Conservation (phyloP, 2,888 invertebrate genomes). For the Conus canariensis region DNA sequence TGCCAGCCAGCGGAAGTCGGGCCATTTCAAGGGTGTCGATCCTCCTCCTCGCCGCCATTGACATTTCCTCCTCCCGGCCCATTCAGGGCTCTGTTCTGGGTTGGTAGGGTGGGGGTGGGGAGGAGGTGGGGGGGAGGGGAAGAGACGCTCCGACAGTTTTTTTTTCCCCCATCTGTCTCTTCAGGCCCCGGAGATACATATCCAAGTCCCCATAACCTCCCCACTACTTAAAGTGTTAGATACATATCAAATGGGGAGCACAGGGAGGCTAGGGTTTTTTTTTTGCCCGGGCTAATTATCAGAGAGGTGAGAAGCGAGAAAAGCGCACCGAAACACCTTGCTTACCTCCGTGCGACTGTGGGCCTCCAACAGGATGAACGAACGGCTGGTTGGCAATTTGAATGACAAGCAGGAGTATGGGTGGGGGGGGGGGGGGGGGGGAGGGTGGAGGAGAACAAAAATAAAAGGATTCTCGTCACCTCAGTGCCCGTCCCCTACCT, state of each 20-base stretch:
- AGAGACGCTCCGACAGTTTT: too few relatives aligned
- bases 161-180: too few relatives aligned
- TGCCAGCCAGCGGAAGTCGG: too few relatives aligned
- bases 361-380: neutral
- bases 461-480: neutral
- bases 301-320: neutral
- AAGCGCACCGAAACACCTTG: neutral
- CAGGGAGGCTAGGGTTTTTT: neutral
- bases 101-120: too few relatives aligned
- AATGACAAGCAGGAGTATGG: neutral
- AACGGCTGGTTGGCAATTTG: neutral
- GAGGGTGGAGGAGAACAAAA: neutral
- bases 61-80: neutral
- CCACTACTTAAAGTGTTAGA: constrained; percentile 16
- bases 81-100: neutral
- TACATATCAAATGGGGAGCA: constrained; percentile 15
- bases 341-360: too few relatives aligned
- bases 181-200: constrained; percentile 2
- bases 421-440: neutral
- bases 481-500: neutral
- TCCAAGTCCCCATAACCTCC: neutral
- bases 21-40: neutral
- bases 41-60: neutral
- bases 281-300: neutral
- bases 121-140: too few relatives aligned